Evolutionary conservation across 2,797 vertebrate species (phyloP).

Genomic region (Otus scops): DNA sequence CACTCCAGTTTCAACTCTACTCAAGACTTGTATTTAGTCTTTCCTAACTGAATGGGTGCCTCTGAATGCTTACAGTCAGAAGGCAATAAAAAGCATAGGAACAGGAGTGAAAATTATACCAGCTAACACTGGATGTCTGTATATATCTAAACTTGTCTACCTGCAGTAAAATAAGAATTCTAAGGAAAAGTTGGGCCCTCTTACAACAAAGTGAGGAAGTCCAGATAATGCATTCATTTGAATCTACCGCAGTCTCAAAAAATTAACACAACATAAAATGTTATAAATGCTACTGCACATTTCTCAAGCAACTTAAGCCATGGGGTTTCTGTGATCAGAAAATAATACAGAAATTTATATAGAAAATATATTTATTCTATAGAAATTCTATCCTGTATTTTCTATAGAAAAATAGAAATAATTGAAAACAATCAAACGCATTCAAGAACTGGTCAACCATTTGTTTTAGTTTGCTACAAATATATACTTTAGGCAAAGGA

Average conservation of each 20-base stretch:
- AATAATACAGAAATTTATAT: accelerated
- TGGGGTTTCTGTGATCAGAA: background rate
- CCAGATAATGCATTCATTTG: background rate
- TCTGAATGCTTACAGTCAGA: background rate
- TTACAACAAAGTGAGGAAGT: background rate
- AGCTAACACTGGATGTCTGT: background rate
- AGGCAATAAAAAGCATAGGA: background rate
- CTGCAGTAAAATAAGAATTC: accelerated
- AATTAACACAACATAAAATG: background rate
- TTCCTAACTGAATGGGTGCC: background rate
- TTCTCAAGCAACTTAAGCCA: background rate
- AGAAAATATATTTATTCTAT: background rate
- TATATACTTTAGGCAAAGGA: background rate
- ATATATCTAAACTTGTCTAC: background rate
- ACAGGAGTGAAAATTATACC: background rate
- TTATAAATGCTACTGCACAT: background rate
- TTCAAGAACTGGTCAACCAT: background rate
- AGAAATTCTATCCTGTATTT: background rate
- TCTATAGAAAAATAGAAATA: background rate
- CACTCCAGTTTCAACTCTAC: background rate
- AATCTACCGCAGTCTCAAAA: background rate
- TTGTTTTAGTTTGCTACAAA: background rate
- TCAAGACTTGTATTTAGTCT: background rate
- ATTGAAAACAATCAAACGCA: background rate
- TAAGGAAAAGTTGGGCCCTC: background rate